Evolutionary conservation across 2,797 vertebrate genomes (phyloP).

Genomic region (Sebastes umbrosus): DNA sequence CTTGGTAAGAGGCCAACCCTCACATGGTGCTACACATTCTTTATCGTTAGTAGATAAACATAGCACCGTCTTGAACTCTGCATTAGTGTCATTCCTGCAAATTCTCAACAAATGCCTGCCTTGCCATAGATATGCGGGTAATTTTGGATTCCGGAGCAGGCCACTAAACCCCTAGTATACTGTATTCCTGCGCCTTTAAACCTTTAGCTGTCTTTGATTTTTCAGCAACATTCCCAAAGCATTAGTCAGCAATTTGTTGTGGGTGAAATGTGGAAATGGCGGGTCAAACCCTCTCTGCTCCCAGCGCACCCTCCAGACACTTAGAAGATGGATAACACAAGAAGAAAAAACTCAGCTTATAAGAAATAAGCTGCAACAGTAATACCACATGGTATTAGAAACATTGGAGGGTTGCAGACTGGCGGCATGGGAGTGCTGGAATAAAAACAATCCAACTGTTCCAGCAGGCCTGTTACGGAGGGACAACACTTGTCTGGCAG

Average conservation of each 20-base stretch:
- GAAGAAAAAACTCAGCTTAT: neutral
- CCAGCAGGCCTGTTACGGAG: conserved; percentile 16
- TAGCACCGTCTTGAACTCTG: conserved; percentile 27
- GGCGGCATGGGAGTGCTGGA: conserved; percentile 26
- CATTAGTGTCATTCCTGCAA: conserved; percentile 54
- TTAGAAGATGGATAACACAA: conserved; percentile 7
- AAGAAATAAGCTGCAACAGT: conserved; percentile 16
- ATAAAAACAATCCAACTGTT: conserved; percentile 58
- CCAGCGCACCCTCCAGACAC: neutral
- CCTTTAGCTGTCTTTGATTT: conserved; percentile 20
- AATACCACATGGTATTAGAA: conserved; percentile 31
- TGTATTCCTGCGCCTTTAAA: neutral
- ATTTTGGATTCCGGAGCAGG: neutral
- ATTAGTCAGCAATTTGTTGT: conserved; percentile 35
- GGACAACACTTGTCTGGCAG: neutral
- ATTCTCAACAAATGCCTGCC: conserved; percentile 41
- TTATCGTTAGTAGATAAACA: conserved; percentile 46
- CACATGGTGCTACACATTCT: conserved; percentile 27
- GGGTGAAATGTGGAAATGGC: neutral
- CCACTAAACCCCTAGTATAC: neutral
- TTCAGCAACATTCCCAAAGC: conserved; percentile 39
- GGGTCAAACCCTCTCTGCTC: neutral
- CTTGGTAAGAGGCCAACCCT: conserved; percentile 16
- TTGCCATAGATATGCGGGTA: neutral
- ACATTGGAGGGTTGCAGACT: conserved; percentile 37